Conservation (phyloP, 1,140 invertebrate genomes). For the Stegodyphus dumicola region DNA sequence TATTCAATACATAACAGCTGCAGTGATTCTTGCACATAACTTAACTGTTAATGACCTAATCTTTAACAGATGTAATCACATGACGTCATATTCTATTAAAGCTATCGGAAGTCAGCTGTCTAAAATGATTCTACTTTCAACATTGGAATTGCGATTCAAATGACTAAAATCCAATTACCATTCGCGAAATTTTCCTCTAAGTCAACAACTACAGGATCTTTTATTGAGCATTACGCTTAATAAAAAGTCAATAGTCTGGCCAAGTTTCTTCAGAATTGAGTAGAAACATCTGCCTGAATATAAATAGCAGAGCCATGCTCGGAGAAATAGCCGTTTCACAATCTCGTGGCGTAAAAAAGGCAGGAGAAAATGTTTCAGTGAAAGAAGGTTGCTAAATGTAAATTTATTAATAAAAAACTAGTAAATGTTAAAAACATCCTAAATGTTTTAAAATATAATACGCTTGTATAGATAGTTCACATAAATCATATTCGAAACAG, state of each 20-base stretch:
- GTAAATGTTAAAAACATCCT: no score
- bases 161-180: constrained; percentile 47
- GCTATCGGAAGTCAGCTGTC: constrained; percentile 11
- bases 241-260: constrained; percentile 45
- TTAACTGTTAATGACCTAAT: no score
- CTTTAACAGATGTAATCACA: no score
- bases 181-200: constrained; percentile 23
- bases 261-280: constrained; percentile 15
- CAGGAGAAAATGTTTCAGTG: background rate
- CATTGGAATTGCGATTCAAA: background rate
- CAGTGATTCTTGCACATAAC: no score
- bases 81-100: no score
- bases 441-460: no score
- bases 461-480: no score
- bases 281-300: constrained; percentile 29
- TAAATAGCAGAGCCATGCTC: constrained; percentile 5
- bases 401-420: no score
- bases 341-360: background rate
- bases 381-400: no score
- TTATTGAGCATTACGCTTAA: constrained; percentile 50
- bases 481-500: no score
- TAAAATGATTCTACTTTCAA: constrained; percentile 15
- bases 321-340: background rate
- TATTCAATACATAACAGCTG: no score
- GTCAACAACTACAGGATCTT: constrained; percentile 36